Evolutionary conservation across 2,113 vertebrate species (phyloP).

Genomic region (Tachycineta bicolor): DNA sequence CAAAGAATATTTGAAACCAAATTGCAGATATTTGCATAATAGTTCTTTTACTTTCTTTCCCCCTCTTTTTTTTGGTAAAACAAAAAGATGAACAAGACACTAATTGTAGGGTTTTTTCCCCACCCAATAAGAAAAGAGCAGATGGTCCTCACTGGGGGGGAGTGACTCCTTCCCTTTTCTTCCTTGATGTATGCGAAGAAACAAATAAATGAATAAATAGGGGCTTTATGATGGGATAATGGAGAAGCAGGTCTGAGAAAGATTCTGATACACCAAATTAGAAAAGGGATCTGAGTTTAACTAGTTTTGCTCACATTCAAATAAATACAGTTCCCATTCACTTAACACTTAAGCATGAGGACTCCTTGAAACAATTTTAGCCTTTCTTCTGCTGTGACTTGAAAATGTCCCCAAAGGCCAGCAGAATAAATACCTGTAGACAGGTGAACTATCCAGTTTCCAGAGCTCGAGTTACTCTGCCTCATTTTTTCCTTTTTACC

Average conservation of each 20-base stretch:
- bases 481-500: background rate
- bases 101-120: constrained; percentile 77
- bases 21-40: constrained; percentile 84
- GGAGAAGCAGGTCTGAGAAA: constrained; percentile 2
- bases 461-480: background rate
- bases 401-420: constrained; percentile 16
- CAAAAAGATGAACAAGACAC: constrained; percentile 72
- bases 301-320: constrained; percentile 37
- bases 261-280: constrained; percentile 27
- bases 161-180: constrained; percentile 3
- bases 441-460: constrained; percentile 7
- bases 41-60: constrained; percentile 56
- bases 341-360: background rate
- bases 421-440: constrained; percentile 23
- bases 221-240: constrained; percentile 30
- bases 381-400: background rate
- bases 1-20: constrained; percentile 80
- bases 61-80: background rate
- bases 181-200: background rate
- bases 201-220: constrained; percentile 25
- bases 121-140: constrained; percentile 75
- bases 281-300: constrained; percentile 23
- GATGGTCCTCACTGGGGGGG: constrained; percentile 58
- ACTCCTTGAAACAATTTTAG: constrained; percentile 19
- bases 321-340: background rate